Evolutionary conservation across 2,113 vertebrate genomes (phyloP), one percentile per base, ranked within the genome.

Genomic region (Apistogramma diplotaenia): DNA sequence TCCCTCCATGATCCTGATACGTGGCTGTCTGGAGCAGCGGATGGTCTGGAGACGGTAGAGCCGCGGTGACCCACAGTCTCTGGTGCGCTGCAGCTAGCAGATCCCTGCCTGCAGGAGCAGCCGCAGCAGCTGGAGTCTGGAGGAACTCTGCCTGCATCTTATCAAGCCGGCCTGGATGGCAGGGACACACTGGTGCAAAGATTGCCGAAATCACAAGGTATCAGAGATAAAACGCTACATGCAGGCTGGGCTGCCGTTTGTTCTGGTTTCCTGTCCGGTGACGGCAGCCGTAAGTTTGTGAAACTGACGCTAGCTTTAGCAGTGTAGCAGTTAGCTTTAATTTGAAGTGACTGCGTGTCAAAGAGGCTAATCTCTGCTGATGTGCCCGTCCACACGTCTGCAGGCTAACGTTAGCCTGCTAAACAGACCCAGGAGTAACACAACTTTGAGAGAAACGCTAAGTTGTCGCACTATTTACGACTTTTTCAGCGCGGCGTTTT

Each of bases 131-230:
- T 51, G 65, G 54, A 83, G 53, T 31, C 62, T 79, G 78, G 37
- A 78, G 54, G 23, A 83, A 57, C 37, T 85, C 85, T 29, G 61
- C 55, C 86, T 73, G 43, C 25, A 61, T 72, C 27, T 31, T 83
- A 87, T 46, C 75, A 87, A 87, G 81, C 93, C 94, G 95, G 96
- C 85, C 95, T 97, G 96, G 96, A 97, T 97, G 96, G 96, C 96
- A 96, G 96, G 96, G 96, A 94, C 92, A 92, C 91, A 83, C 92
- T 86, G 95, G 96, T 95, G 95, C 87, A 76, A 87, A 65, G 81
- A 76, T 84, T 65, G 86, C 85, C 89, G 86, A 89, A 89, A 91
- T 40, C 78, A 77, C 74, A 87, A 91, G 95, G 94, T 95, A 92
- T 74, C 65, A 15, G 3, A 29, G 25, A 6, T 3, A 6, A 51